Base-by-base conservation (phyloP, 2,113 vertebrate species). In the Misgurnus anguillicaudatus region DNA sequence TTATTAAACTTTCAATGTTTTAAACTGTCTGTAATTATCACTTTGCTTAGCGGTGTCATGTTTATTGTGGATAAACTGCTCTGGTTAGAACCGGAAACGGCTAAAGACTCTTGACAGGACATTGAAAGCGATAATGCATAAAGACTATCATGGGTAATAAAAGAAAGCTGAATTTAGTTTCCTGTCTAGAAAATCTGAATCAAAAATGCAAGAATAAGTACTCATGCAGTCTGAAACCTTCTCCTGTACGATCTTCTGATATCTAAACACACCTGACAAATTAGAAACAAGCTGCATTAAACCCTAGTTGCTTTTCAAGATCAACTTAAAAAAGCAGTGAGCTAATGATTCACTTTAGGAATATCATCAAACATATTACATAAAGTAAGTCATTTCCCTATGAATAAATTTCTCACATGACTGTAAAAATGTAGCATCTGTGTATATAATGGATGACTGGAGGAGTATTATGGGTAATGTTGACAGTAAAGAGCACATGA, bases 371-470 rank as follows among this genome's bases (percentile, higher is more conserved):
- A 71, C 38, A 13, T 9, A 72, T 65, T 47, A 58, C 16, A 10
- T 58, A 39, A 42, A 19, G 36, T 66, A 65, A 51, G 71, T 77
- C 41, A 51, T 39, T 31, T 39, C 41, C 62, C 16, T 16, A 6
- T 75, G 45, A 17, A 42, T 19, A 36, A 1, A 51, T 63, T 66
- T 58, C 41, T 75, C 38, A 48, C 7, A 36, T 48, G 39, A 48
- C 38, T 77, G 66, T 78, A 57, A 73, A 55, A 17, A 67, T 69
- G 57, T 60, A 42, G 57, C 61, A 57, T 63, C 45, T 76, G 57
- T 78, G 68, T 75, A 81, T 75, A 82, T 80, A 66, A 81, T 79
- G 72, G 70, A 73, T 82, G 69, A 79, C 75, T 83, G 42, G 62
- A 77, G 47, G 77, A 42, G 41, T 66, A 62, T 79, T 78, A 67